Conservation (phyloP, 1,140 invertebrate species). For the Rhynchophorus ferrugineus region DNA sequence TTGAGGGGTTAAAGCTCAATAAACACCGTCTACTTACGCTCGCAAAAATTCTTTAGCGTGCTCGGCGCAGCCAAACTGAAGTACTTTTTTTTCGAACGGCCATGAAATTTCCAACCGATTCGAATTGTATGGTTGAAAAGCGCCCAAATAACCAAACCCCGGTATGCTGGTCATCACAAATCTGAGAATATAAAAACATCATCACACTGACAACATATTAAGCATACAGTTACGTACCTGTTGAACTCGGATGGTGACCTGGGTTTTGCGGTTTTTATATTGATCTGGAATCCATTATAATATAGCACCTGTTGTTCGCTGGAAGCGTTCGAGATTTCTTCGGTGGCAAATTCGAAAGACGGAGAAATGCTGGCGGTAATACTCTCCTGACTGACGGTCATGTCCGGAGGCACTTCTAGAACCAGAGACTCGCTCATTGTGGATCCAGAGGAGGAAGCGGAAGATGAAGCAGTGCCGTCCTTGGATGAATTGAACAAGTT, state of each 20-base stretch:
- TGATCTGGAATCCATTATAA: conserved; percentile 2
- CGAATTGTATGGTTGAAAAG: conserved; percentile 18
- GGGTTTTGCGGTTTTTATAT: conserved; percentile 10
- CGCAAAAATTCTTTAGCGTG: conserved; percentile 22
- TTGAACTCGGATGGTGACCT: conserved; percentile 19
- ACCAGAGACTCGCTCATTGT: no score
- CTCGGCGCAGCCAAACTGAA: conserved; percentile 25
- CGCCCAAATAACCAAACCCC: conserved; percentile 31
- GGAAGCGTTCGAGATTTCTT: background rate
- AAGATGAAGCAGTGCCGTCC: no score
- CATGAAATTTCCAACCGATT: conserved; percentile 27
- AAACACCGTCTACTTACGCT: conserved; percentile 18
- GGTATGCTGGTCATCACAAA: conserved; percentile 32
- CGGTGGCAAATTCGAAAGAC: conserved; percentile 1
- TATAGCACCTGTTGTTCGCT: conserved; percentile 6
- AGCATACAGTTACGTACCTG: background rate
- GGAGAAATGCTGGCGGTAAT: background rate
- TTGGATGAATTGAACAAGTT: no score
- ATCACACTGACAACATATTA: background rate
- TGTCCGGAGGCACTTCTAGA: no score
- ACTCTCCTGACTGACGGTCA: conserved; percentile 7
- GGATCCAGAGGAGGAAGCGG: no score
- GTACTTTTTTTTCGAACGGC: conserved; percentile 29
- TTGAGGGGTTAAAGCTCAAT: background rate
- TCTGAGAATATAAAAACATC: conserved; percentile 16